A percentile compares a stretch with the other conserved stretches of the same genome.
Conservation (phyloP, 2,113 vertebrate genomes). For the Eira barbara region DNA sequence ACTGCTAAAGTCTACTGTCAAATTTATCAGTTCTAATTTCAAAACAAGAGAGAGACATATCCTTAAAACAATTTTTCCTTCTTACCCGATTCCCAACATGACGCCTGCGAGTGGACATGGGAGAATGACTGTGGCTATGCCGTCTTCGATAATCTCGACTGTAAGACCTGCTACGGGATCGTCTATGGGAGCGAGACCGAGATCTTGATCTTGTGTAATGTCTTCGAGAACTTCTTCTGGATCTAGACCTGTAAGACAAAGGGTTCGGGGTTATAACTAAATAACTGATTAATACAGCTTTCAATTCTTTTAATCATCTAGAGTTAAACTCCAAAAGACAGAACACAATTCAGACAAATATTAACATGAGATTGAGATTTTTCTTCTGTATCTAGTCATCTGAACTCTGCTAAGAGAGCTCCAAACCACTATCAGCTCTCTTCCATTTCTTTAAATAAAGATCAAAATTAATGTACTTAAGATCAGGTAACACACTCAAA, state of each 20-base stretch:
- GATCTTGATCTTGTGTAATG: constrained; percentile 93
- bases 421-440: neutral
- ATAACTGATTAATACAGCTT: neutral
- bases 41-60: neutral
- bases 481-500: neutral
- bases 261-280: neutral
- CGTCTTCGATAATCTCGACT: constrained; percentile 91
- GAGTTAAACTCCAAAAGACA: neutral
- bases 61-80: neutral
- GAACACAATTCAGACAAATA: neutral
- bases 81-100: constrained; percentile 95
- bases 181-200: constrained; percentile 91
- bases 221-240: constrained; percentile 92
- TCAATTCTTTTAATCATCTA: neutral
- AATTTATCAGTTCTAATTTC: neutral
- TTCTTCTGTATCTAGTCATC: neutral
- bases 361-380: neutral
- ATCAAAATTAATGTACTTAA: neutral
- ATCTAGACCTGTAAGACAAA: constrained; percentile 87
- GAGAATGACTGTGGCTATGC: constrained; percentile 95
- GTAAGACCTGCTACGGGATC: constrained; percentile 93
- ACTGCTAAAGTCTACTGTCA: neutral
- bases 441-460: neutral
- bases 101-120: constrained; percentile 96
- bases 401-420: neutral